Conservation (phyloP, 2,113 vertebrate species). For the Speoplatyrhinus poulsoni region DNA sequence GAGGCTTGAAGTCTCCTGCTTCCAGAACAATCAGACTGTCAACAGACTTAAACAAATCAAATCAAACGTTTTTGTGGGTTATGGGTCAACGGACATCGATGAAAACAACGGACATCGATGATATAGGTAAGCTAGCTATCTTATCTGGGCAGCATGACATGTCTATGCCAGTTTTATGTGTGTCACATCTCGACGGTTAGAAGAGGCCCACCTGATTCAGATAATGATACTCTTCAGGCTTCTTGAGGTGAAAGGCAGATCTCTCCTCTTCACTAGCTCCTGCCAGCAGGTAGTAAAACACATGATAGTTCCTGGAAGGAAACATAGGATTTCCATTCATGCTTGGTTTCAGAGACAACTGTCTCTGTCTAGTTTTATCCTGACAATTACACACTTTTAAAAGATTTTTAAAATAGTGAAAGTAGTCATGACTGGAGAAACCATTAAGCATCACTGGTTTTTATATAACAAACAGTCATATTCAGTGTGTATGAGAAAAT, state of each 20-base stretch:
- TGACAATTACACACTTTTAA: neutral
- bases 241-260: conserved; percentile 89
- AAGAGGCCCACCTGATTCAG: conserved; percentile 88
- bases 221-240: conserved; percentile 97
- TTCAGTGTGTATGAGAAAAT: conserved; percentile 3
- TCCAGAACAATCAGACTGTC: no score
- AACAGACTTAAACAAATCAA: no score
- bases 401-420: neutral
- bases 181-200: neutral
- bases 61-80: no score
- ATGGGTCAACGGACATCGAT: no score
- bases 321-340: neutral
- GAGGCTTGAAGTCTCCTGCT: no score
- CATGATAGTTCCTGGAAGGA: conserved; percentile 94
- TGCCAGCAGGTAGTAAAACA: conserved; percentile 99
- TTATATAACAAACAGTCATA: neutral
- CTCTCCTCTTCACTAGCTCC: conserved; percentile 94
- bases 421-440: neutral
- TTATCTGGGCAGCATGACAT: neutral
- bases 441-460: neutral
- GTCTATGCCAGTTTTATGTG: neutral
- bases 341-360: conserved; percentile 1
- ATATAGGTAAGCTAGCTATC: no score
- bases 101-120: no score
- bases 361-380: neutral